Evolutionary conservation across 2,113 vertebrate genomes (phyloP).

Genomic region (Chaenogobius annularis): DNA sequence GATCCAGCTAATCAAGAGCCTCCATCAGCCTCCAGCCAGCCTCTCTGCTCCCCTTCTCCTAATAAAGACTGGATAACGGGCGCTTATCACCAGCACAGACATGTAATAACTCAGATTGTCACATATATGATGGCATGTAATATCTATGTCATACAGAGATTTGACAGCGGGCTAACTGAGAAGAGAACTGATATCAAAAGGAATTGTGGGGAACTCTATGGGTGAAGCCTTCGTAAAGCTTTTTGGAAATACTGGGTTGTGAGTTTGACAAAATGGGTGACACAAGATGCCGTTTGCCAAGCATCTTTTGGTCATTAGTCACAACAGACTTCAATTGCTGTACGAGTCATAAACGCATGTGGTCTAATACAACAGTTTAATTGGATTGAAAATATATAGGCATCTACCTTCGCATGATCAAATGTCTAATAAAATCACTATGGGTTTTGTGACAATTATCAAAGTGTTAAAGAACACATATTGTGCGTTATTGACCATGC

Average conservation of each 20-base stretch:
- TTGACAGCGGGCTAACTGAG: constrained; percentile 43
- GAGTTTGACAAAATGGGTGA: not conserved
- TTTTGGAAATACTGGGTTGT: not conserved
- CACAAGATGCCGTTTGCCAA: not conserved
- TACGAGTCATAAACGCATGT: no score
- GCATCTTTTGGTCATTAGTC: not conserved
- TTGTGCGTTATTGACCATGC: no score
- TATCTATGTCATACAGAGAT: constrained; percentile 56
- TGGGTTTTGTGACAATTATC: no score
- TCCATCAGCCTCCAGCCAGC: constrained; percentile 21
- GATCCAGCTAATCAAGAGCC: constrained; percentile 52
- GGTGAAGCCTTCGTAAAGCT: not conserved
- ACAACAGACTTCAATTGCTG: no score
- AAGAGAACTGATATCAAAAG: constrained; percentile 26
- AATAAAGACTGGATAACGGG: constrained; percentile 60
- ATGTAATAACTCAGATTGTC: constrained; percentile 72
- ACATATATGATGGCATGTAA: constrained; percentile 59
- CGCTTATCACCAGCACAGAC: constrained; percentile 60
- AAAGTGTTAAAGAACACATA: no score
- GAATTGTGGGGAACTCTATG: not conserved
- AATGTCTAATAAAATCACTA: no score
- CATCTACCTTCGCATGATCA: no score
- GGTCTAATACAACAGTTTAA: no score
- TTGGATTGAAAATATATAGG: no score
- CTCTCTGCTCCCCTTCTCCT: constrained; percentile 23